Conservation (phyloP, 2,797 vertebrate species). For the Catostomus latipinnis region DNA sequence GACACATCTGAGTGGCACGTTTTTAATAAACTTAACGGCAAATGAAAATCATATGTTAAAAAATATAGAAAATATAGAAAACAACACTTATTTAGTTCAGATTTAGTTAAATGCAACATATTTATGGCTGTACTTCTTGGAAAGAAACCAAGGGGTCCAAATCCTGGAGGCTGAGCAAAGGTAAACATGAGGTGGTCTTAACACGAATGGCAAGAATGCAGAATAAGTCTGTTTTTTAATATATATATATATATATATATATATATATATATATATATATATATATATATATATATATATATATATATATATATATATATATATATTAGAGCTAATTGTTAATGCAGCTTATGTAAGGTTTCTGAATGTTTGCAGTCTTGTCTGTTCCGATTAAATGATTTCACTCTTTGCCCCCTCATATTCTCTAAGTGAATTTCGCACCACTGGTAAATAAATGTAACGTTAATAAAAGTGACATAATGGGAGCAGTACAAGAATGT, state of each 20-base stretch:
- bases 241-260: too few relatives aligned
- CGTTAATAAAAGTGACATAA: too few relatives aligned
- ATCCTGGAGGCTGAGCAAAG: background rate
- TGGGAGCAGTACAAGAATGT: background rate
- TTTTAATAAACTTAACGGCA: background rate
- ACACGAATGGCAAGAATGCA: slow-evolving; percentile 15
- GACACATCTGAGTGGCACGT: background rate
- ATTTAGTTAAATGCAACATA: too few relatives aligned
- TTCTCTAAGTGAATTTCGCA: background rate
- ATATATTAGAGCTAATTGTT: too few relatives aligned
- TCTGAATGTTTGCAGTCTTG: background rate
- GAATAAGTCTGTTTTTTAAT: slow-evolving; percentile 1
- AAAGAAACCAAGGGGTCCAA: background rate
- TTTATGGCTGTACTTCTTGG: background rate
- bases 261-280: too few relatives aligned
- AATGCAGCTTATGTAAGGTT: too few relatives aligned
- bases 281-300: too few relatives aligned
- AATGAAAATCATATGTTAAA: too few relatives aligned
- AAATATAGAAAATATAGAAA: too few relatives aligned
- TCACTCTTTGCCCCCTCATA: background rate
- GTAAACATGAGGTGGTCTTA: slow-evolving; percentile 13
- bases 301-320: too few relatives aligned
- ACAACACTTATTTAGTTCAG: too few relatives aligned
- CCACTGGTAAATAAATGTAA: background rate
- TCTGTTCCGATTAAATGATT: background rate